Base-by-base conservation (phyloP, 1,140 invertebrate species). In the Drosophila bifasciata region DNA sequence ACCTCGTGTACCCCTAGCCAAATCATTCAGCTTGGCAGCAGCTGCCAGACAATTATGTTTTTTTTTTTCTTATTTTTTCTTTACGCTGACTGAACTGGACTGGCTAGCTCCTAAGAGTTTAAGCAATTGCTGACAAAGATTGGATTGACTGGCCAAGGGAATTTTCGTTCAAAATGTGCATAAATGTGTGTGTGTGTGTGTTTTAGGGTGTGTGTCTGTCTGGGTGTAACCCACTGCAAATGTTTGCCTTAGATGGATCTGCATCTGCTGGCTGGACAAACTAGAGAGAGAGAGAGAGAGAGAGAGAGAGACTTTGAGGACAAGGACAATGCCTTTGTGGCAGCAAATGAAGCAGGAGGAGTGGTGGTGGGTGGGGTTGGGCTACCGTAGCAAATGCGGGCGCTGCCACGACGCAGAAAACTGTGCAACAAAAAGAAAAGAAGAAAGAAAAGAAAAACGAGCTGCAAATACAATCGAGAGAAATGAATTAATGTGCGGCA, bases 131-230 rank as follows among this genome's bases (percentile, higher is more conserved):
- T 53, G 61, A 19, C 52, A 32, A 32, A 39, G 41, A 55, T 55
- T 66, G 61, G 61, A 55, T 67, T 67, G 62, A 66, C 58, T 63
- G 62, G 45, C 44, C 62, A 19, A 17, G 36, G 45, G 59, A 66
- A 32, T 50, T 64, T 50, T 50, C 11, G 43, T 8, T 62, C 19
- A 4, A 16, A 3, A 45, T 45, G 48, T 57, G 28, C 44, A 45
- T n/a, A n/a, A n/a, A 5, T 28, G 28, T 21, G 25, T 17, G 13
- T 4, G 23, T 25, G 13, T 23, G 11, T 8, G 23, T 15, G 19
- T n/a, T n/a, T n/a, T n/a, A n/a, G n/a, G 7, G 15, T 17, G 19
- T 17, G n/a, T 5, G 17, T 16, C 7, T 25, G 9, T 7, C 19
- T 16, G 16, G 11, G 9, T 36, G 36, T 36, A 8, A 9, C 2